phyloP scores from a whole-genome alignment of 2,888 invertebrate genomes.

The Scaptomyza reducta region DNA sequence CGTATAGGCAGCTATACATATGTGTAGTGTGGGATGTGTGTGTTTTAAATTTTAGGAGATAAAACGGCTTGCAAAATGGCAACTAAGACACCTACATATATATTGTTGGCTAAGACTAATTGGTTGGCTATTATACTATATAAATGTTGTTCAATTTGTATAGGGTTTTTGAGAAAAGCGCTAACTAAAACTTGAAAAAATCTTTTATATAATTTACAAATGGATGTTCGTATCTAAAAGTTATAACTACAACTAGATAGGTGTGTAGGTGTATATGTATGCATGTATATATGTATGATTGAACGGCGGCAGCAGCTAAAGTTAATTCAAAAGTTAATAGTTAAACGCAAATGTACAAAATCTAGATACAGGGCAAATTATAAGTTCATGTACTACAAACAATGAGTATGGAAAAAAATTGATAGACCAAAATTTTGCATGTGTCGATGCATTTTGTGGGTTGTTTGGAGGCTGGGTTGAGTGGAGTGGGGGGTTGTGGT shows the following conservation, averaged over 20 bases:
- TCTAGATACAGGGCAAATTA: conserved; percentile 62
- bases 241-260: conserved; percentile 62
- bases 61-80: conserved; percentile 68
- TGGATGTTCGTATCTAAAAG: conserved; percentile 40
- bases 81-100: conserved; percentile 71
- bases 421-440: conserved; percentile 40
- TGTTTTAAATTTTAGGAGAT: conserved; percentile 41
- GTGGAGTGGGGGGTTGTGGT: conserved; percentile 31
- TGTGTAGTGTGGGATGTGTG: conserved; percentile 28
- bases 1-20: conserved; percentile 51
- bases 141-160: conserved; percentile 28
- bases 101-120: conserved; percentile 57
- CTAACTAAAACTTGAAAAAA: conserved; percentile 60
- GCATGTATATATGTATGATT: conserved; percentile 26
- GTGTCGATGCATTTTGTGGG: conserved; percentile 44
- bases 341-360: conserved; percentile 51
- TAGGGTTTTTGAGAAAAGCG: conserved; percentile 58
- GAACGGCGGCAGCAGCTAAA: conserved; percentile 69
- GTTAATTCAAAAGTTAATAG: conserved; percentile 37
- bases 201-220: conserved; percentile 59
- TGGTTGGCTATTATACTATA: conserved; percentile 40
- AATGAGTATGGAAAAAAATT: conserved; percentile 29
- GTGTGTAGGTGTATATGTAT: conserved; percentile 25
- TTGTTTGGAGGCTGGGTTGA: neutral
- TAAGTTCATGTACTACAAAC: conserved; percentile 50